These are phyloP conservation scores for Nerophis lumbriciformis DNA, from an alignment of 2,113 vertebrate genomes.

Conservation along the genomic window DNA sequence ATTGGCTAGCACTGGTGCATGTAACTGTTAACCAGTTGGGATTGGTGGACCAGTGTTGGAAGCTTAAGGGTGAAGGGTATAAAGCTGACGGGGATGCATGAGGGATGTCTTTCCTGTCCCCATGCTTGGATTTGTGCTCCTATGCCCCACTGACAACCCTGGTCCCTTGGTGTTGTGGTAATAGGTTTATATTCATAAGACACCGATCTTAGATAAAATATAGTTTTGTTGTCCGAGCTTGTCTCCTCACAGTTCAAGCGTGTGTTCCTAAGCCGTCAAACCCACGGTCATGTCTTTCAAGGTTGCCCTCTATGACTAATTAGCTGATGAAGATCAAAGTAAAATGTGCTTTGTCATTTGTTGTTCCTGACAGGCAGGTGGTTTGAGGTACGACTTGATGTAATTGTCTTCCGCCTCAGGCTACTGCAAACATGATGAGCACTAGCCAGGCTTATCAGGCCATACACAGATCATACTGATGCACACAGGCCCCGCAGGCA, in stretches of 20 bases:
- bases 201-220: not conserved
- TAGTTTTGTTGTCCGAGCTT: not conserved
- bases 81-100: not conserved
- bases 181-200: not conserved
- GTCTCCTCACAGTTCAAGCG: slow-evolving; percentile 16
- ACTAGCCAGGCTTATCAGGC: slow-evolving; percentile 54
- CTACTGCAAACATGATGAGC: slow-evolving; percentile 49
- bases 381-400: slow-evolving; percentile 48
- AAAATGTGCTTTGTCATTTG: slow-evolving; percentile 43
- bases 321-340: slow-evolving; percentile 42
- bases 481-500: slow-evolving; percentile 51
- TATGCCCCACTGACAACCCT: not conserved
- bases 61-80: no score
- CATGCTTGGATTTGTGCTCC: not conserved
- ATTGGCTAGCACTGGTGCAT: no score
- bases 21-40: no score
- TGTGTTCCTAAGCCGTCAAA: not conserved
- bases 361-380: slow-evolving; percentile 44
- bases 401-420: slow-evolving; percentile 55
- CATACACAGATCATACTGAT: slow-evolving; percentile 58
- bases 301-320: slow-evolving; percentile 25
- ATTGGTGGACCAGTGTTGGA: no score
- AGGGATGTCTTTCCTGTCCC: not conserved
- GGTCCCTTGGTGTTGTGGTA: not conserved
- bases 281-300: slow-evolving; percentile 11